These are phyloP conservation scores for Drosophila ogumai DNA, from an alignment of 1,140 invertebrate genomes.

Conservation along the genomic window DNA sequence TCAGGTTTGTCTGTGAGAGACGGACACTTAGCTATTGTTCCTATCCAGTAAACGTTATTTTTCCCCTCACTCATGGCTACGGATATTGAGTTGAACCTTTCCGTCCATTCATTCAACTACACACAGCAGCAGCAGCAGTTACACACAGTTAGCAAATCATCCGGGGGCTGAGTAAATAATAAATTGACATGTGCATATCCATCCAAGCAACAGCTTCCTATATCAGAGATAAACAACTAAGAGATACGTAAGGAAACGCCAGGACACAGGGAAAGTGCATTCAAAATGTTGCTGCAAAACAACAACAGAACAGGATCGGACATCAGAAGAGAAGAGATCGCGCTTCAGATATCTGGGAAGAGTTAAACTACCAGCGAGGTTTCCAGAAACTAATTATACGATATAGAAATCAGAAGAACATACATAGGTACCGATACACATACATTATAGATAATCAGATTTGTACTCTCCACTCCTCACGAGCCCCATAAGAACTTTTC, in stretches of 20 bases:
- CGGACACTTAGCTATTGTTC: slow-evolving; percentile 59
- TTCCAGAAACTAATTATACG: slow-evolving; percentile 75
- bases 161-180: slow-evolving; percentile 20
- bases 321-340: slow-evolving; percentile 16
- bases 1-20: slow-evolving; percentile 9
- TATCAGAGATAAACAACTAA: slow-evolving; percentile 38
- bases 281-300: slow-evolving; percentile 69
- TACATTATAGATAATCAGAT: slow-evolving; percentile 55
- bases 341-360: slow-evolving; percentile 42
- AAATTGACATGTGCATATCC: slow-evolving; percentile 47
- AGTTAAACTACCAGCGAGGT: slow-evolving; percentile 76
- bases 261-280: slow-evolving; percentile 60
- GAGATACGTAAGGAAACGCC: slow-evolving; percentile 57
- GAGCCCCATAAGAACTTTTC: slow-evolving; percentile 59
- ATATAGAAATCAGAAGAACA: slow-evolving; percentile 55
- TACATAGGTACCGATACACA: slow-evolving; percentile 18
- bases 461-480: slow-evolving; percentile 52
- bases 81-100: slow-evolving; percentile 75
- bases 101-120: slow-evolving; percentile 75
- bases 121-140: slow-evolving; percentile 26
- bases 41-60: slow-evolving; percentile 48
- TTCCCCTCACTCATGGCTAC: slow-evolving; percentile 41
- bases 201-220: slow-evolving; percentile 55
- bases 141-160: slow-evolving; percentile 13
- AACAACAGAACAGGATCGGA: slow-evolving; percentile 9